phyloP scores from a whole-genome alignment of 1,140 invertebrate species.

The Lasioglossum albipes region DNA sequence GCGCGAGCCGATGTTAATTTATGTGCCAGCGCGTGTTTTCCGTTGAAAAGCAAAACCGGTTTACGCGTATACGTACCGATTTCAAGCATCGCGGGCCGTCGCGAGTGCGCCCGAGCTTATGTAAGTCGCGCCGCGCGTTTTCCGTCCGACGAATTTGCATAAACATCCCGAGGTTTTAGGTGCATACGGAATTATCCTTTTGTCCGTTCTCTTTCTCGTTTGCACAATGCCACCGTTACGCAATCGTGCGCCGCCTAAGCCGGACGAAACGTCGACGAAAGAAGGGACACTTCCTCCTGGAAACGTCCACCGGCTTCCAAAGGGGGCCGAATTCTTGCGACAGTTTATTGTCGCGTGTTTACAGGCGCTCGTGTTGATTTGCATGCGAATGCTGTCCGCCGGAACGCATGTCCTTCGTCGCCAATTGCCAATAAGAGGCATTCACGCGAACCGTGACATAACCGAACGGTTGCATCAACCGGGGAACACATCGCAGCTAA shows the following conservation, averaged over 20 bases:
- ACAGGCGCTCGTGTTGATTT: constrained; percentile 36
- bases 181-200: constrained; percentile 22
- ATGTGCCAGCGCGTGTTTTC: constrained; percentile 2
- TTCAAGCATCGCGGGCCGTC: constrained; percentile 18
- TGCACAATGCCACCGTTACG: constrained; percentile 20
- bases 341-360: not conserved
- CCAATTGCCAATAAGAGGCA: constrained; percentile 22
- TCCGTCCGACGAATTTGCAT: constrained; percentile 42
- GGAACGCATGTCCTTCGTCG: constrained; percentile 33
- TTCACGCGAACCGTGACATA: constrained; percentile 46
- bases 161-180: constrained; percentile 15
- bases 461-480: constrained; percentile 23
- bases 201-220: constrained; percentile 3
- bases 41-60: constrained; percentile 19
- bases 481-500: not conserved
- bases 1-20: constrained; percentile 29
- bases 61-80: constrained; percentile 19
- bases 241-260: constrained; percentile 12
- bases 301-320: not conserved
- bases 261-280: constrained; percentile 5
- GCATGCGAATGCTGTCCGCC: constrained; percentile 43
- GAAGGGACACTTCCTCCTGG: not conserved
- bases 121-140: not conserved
- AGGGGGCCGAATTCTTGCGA: constrained; percentile 11
- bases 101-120: constrained; percentile 4